phyloP scores from a whole-genome alignment of 2,797 vertebrate species.

The Tolypeutes matacus region DNA sequence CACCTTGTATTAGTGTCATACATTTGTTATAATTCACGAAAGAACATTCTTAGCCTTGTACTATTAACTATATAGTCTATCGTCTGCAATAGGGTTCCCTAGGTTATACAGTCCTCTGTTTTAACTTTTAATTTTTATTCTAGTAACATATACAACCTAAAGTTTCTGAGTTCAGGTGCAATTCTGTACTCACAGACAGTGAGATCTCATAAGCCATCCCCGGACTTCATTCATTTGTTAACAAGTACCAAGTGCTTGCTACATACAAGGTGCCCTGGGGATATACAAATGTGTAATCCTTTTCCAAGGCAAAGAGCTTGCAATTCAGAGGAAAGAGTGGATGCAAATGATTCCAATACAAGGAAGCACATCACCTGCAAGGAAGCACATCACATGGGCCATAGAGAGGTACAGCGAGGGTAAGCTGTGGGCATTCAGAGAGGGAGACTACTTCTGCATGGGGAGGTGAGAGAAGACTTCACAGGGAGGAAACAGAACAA shows the following conservation, averaged over 20 bases:
- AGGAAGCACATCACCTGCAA: neutral
- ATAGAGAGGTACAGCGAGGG: neutral
- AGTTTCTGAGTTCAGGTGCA: neutral
- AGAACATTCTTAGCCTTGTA: too few species aligned
- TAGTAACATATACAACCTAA: too few species aligned
- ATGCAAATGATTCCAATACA: neutral
- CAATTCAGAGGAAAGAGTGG: slow-evolving; percentile 17
- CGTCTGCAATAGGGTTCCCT: too few species aligned
- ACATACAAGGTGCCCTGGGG: neutral
- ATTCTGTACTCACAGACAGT: neutral
- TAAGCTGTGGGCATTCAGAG: neutral
- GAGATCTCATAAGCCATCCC: neutral
- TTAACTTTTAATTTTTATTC: too few species aligned
- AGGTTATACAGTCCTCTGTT: too few species aligned
- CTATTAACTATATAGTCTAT: too few species aligned
- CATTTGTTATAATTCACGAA: too few species aligned
- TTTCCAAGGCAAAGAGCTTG: neutral
- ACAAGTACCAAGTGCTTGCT: slow-evolving; percentile 47
- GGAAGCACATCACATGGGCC: neutral
- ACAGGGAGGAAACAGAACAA: neutral
- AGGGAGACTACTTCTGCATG: neutral
- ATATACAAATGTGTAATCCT: neutral
- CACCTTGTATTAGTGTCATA: too few species aligned
- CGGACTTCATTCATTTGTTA: slow-evolving; percentile 65
- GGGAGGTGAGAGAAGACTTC: neutral